Evolutionary conservation across 1,140 invertebrate genomes (phyloP).

Genomic region (Andrena cerasifolii): DNA sequence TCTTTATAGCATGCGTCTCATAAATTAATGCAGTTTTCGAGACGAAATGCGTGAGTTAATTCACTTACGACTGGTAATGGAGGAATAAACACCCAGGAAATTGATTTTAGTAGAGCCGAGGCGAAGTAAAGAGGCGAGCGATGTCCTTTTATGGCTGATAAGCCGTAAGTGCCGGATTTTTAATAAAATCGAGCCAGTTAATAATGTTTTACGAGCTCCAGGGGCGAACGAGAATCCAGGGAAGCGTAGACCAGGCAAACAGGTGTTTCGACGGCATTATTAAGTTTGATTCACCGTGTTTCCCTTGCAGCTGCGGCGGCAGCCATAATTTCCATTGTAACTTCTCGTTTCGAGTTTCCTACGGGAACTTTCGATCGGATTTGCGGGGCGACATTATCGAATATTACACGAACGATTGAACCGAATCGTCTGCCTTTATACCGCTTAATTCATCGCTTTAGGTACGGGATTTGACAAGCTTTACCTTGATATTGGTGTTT

Average conservation of each 20-base stretch:
- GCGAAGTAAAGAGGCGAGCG: not conserved
- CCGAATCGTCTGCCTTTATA: slow-evolving; percentile 27
- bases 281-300: slow-evolving; percentile 58
- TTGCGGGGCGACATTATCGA: slow-evolving; percentile 50
- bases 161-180: slow-evolving; percentile 63
- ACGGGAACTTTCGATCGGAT: slow-evolving; percentile 59
- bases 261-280: slow-evolving; percentile 54
- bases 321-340: slow-evolving; percentile 55
- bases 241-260: slow-evolving; percentile 55
- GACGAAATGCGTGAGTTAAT: too few species aligned
- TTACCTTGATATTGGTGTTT: too few species aligned
- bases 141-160: not conserved
- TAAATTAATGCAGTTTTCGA: too few species aligned
- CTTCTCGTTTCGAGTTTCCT: slow-evolving; percentile 53
- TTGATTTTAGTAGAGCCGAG: not conserved
- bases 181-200: slow-evolving; percentile 78
- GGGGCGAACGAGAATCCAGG: slow-evolving; percentile 18
- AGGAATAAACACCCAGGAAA: not conserved
- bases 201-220: slow-evolving; percentile 69
- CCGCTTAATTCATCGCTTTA: slow-evolving; percentile 7
- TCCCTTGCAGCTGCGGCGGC: slow-evolving; percentile 52
- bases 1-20: too few species aligned
- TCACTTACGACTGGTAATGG: not conserved
- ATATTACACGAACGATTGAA: slow-evolving; percentile 61
- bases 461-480: not conserved